Base-by-base conservation (phyloP, 2,113 vertebrate genomes). In the Bos indicus region DNA sequence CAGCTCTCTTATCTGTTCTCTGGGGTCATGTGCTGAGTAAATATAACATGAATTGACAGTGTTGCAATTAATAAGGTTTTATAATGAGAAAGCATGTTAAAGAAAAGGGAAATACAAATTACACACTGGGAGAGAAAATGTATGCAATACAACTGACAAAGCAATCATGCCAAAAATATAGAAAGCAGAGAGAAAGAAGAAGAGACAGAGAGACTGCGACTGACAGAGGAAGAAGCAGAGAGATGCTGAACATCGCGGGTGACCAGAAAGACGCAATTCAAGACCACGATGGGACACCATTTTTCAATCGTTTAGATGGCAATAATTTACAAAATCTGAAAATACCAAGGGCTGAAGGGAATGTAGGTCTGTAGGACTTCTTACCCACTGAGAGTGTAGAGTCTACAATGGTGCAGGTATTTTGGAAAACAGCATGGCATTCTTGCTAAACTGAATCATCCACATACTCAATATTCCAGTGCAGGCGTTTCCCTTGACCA, bases 401-500 rank as follows among this genome's bases (percentile, higher is more conserved):
- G 64, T 60, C 43, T 10, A 52, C 33, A 11, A 1, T 23, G 52
- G 40, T 10, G 28, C 62, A 46, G 56, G 51, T 36, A 10, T 51
- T 59, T 46, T 36, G 64, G 54, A 77, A 85, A 77, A 28, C 11
- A 51, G 25, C 2, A 0, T 11, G 64, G 43, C 43, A 12, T 52
- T 40, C 17, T 40, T 25, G 23, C 67, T 40, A 59, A 14, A 25
- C 16, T n/a, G 25, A 17, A 15, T 40, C 3, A 21, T 15, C 23
- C 67, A 12, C 13, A 11, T 11, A 11, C 33, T 23, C 12, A n/a
- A 0, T 25, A 52, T 30, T 71, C 43, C 40, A 78, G 33, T 0
- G 11, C 60, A 30, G 0, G 0, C 25, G 6, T 40, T 40, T 28
- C 33, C 36, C 4, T 13, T 33, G 36, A 6, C 46, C 57, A 21